These are phyloP conservation scores for Gadus macrocephalus DNA, from an alignment of 2,113 vertebrate genomes.

Conservation along the genomic window DNA sequence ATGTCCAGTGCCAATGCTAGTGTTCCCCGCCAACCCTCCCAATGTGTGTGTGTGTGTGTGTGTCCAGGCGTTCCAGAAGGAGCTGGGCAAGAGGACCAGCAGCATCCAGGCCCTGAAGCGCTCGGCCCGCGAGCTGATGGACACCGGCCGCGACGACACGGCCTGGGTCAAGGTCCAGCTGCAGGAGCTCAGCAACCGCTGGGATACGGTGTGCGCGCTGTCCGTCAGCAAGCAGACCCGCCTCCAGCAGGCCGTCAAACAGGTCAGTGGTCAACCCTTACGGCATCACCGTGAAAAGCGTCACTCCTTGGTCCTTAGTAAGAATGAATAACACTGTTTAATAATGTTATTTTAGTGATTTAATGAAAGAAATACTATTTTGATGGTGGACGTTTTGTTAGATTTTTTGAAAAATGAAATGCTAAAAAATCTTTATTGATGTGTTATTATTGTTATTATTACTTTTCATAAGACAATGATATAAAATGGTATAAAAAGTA, in stretches of 20 bases:
- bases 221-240: constrained; percentile 94
- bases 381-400: too few relatives aligned
- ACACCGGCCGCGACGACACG: constrained; percentile 89
- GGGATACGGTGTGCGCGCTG: constrained; percentile 94
- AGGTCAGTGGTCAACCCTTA: constrained; percentile 69
- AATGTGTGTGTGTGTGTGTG: not conserved
- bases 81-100: constrained; percentile 91
- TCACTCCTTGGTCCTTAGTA: too few relatives aligned
- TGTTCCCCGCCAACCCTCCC: not conserved
- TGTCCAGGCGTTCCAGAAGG: constrained; percentile 92
- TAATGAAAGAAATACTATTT: too few relatives aligned
- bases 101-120: constrained; percentile 92
- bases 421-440: too few relatives aligned
- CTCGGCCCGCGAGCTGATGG: constrained; percentile 91
- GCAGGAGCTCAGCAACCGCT: constrained; percentile 94
- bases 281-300: too few relatives aligned
- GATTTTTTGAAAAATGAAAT: too few relatives aligned
- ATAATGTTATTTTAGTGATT: too few relatives aligned
- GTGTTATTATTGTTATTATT: not conserved
- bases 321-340: too few relatives aligned
- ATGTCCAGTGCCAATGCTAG: too few relatives aligned
- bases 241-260: constrained; percentile 89
- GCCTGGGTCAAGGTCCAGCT: constrained; percentile 97
- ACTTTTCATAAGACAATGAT: too few relatives aligned
- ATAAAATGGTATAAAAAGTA: too few relatives aligned